Base-by-base conservation (phyloP, 2,113 vertebrate species). In the Drymodes brunneopygia region DNA sequence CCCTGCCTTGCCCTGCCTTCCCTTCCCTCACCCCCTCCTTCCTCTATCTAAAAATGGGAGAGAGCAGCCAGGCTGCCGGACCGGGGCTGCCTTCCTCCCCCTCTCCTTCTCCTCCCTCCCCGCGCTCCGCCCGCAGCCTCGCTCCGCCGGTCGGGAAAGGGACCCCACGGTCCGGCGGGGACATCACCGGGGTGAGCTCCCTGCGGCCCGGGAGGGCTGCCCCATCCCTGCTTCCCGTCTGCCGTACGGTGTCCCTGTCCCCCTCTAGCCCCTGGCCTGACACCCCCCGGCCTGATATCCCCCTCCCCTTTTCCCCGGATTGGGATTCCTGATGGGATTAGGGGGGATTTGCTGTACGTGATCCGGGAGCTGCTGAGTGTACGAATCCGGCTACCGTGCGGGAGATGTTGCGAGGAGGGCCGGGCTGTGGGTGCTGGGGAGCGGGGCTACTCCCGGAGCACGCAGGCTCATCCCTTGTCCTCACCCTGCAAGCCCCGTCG, bases 101-200 rank as follows among this genome's bases (percentile, higher is more conserved):
- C 2, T 28, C 57, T 51, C 58, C 38, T 67, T 22, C 57, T n/a
- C 36, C 45, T 53, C 36, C 40, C 12, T 33, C 10, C 17, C 29
- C 51, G 45, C 5, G 35, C 72, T 75, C 58, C 64, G 17, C 53
- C 66, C 7, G 38, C 71, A 54, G 87, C 74, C 27, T 72, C 51
- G 4, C 48, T 47, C 48, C 42, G 44, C 62, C 83, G 35, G 45
- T 31, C 36, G 53, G 54, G 54, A 92, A 40, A 20, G 78, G 69
- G 40, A 86, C 35, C 27, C 64, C 53, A 4, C 20, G 17, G 40
- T 45, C 62, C 71, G 56, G 36, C 70, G 28, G 81, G 78, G 89
- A 61, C 90, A 66, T 92, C 69, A 20, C 71, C 2, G 86, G 88
- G 96, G 96, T 97, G 94, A 97, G 97, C 93, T 72, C 58, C 33